Percentiles rank a stretch among this genome's conserved stretches.
phyloP scores from a whole-genome alignment of 2,113 vertebrate genomes.

The Muntiacus reevesi region DNA sequence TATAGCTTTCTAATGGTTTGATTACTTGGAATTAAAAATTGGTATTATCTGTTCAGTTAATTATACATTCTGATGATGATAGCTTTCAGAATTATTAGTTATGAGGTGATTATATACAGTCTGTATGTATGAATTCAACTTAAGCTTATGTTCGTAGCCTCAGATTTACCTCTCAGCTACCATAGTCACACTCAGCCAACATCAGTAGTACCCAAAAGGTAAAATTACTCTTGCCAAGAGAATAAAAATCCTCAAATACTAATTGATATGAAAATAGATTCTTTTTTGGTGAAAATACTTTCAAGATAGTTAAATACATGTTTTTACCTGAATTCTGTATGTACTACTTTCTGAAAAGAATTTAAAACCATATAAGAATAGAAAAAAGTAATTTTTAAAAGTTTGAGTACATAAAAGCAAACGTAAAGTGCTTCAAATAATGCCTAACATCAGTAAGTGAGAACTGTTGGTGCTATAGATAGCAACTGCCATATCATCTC shows the following conservation, averaged over 20 bases:
- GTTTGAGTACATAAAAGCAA: neutral
- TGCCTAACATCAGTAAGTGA: neutral
- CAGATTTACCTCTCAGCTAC: neutral
- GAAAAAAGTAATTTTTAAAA: neutral
- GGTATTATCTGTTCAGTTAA: neutral
- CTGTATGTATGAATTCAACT: neutral
- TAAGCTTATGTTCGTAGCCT: neutral
- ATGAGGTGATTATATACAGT: neutral
- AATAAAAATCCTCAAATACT: conserved; percentile 10
- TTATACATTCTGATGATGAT: neutral
- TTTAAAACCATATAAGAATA: neutral
- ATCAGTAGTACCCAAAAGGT: neutral
- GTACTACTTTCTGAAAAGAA: neutral
- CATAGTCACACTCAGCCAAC: neutral
- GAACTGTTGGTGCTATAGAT: neutral
- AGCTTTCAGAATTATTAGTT: conserved; percentile 8
- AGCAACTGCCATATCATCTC: neutral
- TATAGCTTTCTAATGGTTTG: neutral
- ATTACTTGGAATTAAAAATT: neutral
- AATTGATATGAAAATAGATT: neutral
- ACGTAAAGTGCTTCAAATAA: neutral
- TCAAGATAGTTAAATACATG: neutral
- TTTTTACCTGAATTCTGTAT: neutral
- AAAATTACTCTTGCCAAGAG: neutral
- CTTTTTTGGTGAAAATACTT: neutral